phyloP scores from a whole-genome alignment of 2,888 invertebrate genomes.

The Pseudococcus longispinus region DNA sequence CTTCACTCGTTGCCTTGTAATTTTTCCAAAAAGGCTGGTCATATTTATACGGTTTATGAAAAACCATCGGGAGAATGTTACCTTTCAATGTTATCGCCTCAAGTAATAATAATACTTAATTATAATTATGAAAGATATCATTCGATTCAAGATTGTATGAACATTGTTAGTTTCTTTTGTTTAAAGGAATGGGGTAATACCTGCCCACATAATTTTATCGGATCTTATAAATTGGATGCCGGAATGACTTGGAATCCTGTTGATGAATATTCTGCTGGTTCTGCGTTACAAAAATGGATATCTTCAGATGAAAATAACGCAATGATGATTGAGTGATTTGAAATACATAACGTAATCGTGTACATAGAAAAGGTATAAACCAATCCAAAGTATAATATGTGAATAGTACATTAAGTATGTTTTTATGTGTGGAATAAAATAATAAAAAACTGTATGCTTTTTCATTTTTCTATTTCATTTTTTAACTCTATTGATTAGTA shows the following conservation, averaged over 20 bases:
- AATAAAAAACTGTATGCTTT: too few relatives aligned
- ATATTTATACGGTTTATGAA: conserved; percentile 13
- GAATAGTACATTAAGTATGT: too few relatives aligned
- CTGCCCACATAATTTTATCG: neutral
- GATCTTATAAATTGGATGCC: conserved; percentile 22
- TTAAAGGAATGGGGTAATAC: conserved; percentile 25
- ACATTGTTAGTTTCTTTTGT: neutral
- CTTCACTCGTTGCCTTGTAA: conserved; percentile 38
- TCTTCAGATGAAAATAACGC: neutral
- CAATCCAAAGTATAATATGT: too few relatives aligned
- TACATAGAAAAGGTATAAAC: too few relatives aligned
- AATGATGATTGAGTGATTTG: neutral
- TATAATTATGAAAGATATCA: neutral
- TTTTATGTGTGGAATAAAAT: too few relatives aligned
- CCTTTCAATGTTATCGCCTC: conserved; percentile 34
- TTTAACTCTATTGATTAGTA: too few relatives aligned
- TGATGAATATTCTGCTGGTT: neutral
- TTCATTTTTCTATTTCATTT: too few relatives aligned
- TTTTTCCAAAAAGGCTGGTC: conserved; percentile 12
- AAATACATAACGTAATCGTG: neutral
- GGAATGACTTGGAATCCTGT: conserved; percentile 29
- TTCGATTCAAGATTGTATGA: neutral
- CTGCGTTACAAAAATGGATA: conserved; percentile 7
- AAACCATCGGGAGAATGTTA: conserved; percentile 30
- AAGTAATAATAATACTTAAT: conserved; percentile 9